A percentile compares a stretch with the other conserved stretches of the same genome.
These are phyloP conservation scores for Belonocnema kinseyi DNA, from an alignment of 1,140 invertebrate species.

Conservation along the genomic window DNA sequence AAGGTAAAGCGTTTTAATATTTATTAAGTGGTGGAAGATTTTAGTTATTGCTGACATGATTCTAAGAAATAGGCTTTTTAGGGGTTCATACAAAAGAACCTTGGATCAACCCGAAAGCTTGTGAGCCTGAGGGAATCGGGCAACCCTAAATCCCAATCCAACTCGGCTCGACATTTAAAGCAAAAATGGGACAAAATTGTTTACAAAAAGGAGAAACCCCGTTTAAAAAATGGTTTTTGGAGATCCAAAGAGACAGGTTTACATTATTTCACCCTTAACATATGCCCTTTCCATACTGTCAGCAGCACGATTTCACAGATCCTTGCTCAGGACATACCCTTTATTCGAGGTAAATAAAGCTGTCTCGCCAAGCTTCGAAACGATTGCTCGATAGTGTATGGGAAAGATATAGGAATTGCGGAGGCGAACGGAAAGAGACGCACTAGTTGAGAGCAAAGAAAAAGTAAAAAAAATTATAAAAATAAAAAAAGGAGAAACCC, in stretches of 20 bases:
- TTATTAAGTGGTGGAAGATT: too few relatives aligned
- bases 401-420: conserved; percentile 1
- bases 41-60: too few relatives aligned
- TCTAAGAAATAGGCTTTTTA: too few relatives aligned
- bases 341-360: conserved; percentile 27
- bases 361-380: conserved; percentile 7
- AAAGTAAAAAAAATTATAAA: background rate
- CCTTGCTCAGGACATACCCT: conserved; percentile 14
- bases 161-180: too few relatives aligned
- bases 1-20: too few relatives aligned
- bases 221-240: background rate
- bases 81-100: too few relatives aligned
- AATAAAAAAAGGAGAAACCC: too few relatives aligned
- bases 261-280: background rate
- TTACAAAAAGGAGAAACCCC: background rate
- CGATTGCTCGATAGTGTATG: conserved; percentile 4
- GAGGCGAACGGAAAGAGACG: background rate
- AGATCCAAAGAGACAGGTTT: background rate
- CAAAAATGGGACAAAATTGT: background rate
- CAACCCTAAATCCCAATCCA: too few relatives aligned
- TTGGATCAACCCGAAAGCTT: too few relatives aligned
- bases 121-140: too few relatives aligned
- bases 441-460: background rate
- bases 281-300: conserved; percentile 12
- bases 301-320: conserved; percentile 19